Evolutionary conservation across 2,888 invertebrate genomes (phyloP).

Genomic region (Sphaeridia pumilis): DNA sequence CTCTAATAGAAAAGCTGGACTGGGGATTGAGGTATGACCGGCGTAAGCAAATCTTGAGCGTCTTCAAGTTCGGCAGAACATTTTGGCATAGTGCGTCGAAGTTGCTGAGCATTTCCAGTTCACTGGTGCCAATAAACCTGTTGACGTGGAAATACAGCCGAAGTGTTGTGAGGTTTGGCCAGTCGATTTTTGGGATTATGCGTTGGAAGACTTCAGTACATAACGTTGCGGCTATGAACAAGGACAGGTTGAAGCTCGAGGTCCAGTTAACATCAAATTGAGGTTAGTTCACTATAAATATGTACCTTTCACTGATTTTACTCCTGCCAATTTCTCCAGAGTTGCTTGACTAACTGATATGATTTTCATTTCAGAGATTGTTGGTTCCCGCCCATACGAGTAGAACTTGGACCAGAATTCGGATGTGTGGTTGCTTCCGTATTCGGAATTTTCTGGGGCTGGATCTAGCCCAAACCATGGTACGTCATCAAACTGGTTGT

Average conservation of each 20-base stretch:
- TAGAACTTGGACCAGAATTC: background rate
- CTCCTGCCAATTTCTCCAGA: slow-evolving; percentile 1
- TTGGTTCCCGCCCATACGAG: background rate
- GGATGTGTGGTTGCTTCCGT: background rate
- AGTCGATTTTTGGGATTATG: slow-evolving; percentile 10
- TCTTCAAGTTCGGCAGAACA: slow-evolving; percentile 2
- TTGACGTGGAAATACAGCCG: slow-evolving; percentile 13
- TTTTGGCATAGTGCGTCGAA: slow-evolving; percentile 12
- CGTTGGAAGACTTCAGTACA: slow-evolving; percentile 13
- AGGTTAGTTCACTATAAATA: too few species aligned
- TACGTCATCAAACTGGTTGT: slow-evolving; percentile 10
- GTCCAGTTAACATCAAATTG: background rate
- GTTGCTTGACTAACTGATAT: slow-evolving; percentile 6
- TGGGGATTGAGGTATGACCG: slow-evolving; percentile 16
- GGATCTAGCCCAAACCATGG: slow-evolving; percentile 8
- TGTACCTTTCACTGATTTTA: slow-evolving; percentile 9
- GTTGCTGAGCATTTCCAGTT: slow-evolving; percentile 15
- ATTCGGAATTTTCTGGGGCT: background rate
- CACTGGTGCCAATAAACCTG: slow-evolving; percentile 12
- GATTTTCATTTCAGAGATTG: slow-evolving; percentile 6
- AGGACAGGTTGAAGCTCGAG: background rate
- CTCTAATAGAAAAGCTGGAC: slow-evolving; percentile 14
- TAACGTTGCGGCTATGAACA: slow-evolving; percentile 1
- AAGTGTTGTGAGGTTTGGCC: slow-evolving; percentile 8
- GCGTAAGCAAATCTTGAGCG: slow-evolving; percentile 13